Evolutionary conservation across 2,113 vertebrate genomes (phyloP), one percentile per base, ranked within the genome.

Genomic region (Aspiorhynchus laticeps): DNA sequence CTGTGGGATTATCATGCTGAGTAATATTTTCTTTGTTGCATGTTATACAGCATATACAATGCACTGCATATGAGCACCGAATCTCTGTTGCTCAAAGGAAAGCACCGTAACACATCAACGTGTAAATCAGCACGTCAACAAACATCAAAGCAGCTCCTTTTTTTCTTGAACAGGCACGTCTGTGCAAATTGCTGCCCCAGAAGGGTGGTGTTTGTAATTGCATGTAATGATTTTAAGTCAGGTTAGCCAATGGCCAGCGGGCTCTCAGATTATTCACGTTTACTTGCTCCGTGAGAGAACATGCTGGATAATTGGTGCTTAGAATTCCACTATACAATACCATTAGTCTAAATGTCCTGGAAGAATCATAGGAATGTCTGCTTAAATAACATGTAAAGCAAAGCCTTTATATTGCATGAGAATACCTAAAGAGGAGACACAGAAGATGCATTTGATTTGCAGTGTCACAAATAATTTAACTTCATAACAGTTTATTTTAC

Each of bases 161-260:
- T 63, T 74, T 71, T 76, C 82, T 48, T 76, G 78, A 85, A 11
- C 75, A 53, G 75, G 76, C 87, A 61, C 80, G 89, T 85, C 86
- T 33, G 86, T 80, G 86, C 87, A 90, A 74, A 82, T 11, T 48
- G 59, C 43, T 61, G 36, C 51, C 4, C 7, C 38, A 86, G 74
- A 84, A 85, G 87, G 74, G 86, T 88, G 86, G 65, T 79, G 43
- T 46, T n/a, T 76, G 84, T 81, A 86, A 88, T 88, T 90, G n/a
- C 78, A 84, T 31, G 24, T 79, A 88, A 91, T 90, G 75, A 82
- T 75, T 89, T 88, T 85, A 48, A 48, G 41, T 83, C 53, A 33
- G 61, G 59, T 53, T 53, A 83, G 73, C 38, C 38, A 76, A 38
- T 85, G 73, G 86, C 86, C 83, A 56, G 61, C 56, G 11, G 83